Base-by-base conservation (phyloP, 2,797 vertebrate species). In the Babyrousa celebensis region DNA sequence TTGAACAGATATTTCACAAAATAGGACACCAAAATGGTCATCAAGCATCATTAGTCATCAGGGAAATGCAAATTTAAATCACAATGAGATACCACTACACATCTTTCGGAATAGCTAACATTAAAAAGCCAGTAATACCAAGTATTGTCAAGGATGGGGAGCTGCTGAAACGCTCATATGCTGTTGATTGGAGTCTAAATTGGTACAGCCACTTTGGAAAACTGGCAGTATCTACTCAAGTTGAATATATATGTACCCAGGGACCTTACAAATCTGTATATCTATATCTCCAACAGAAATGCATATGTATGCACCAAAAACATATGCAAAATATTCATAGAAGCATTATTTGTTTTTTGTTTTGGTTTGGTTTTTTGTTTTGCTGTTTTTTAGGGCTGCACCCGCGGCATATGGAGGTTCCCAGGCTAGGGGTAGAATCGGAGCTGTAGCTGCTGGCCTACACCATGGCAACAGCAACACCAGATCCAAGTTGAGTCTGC, bases 31-130 rank as follows among this genome's bases (percentile, higher is more conserved):
- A 9, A 97, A 92, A 58, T 85, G 23, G 36, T 95, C 27, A 93
- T 16, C 29, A 87, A 71, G 18, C 32, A 78, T 90, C 1, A 9
- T 32, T 90, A 80, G 11, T 82, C 25, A 71, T 63, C 9, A 87
- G 29, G 11, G 10, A 93, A 93, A 93, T 93, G 71, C 11, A 95
- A 95, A 96, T 70, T 74, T 62, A 90, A 54, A 90, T 17, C 29
- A 12, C 71, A 85, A 12, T 8, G 5, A 72, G 56, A 23, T 80
- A 82, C 16, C 9, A 85, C n/a, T 95, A 52, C 6, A n/a, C 23
- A 71, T 6, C 12, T 89, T n/a, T 56, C 63, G 74, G 18, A 25
- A 74, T 43, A 93, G 40, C 29, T 67, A 93, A 84, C 9, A 68
- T 80, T 89, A 92, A 92, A 97, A 85, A 18, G 54, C 6, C 58